Percentiles rank a stretch among this genome's conserved stretches.
Conservation (phyloP, 2,113 vertebrate genomes). For the Calyptommatus sinebrachiatus region DNA sequence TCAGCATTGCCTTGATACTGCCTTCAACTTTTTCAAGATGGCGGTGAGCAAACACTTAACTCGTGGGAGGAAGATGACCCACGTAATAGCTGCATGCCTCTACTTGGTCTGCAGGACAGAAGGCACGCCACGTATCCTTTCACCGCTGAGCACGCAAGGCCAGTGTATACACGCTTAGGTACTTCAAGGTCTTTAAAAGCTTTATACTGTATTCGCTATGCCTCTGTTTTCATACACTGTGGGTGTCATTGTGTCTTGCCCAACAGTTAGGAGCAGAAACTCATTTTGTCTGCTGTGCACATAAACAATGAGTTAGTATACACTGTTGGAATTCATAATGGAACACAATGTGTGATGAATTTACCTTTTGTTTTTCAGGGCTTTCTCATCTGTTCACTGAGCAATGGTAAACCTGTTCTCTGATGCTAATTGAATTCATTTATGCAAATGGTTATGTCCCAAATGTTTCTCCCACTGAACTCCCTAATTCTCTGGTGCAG, state of each 20-base stretch:
- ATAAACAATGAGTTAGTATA: neutral
- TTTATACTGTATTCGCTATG: neutral
- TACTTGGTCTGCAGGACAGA: conserved; percentile 96
- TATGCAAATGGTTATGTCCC: no score
- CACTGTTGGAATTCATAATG: conserved; percentile 12
- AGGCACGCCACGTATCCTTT: conserved; percentile 95
- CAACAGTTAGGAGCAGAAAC: neutral
- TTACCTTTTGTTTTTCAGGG: no score
- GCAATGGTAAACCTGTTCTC: no score
- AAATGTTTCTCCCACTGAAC: no score
- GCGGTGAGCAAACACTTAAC: conserved; percentile 89
- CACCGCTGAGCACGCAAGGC: neutral
- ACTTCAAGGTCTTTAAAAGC: neutral
- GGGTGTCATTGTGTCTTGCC: neutral
- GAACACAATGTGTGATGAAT: neutral
- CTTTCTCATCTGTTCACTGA: no score
- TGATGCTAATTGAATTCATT: no score
- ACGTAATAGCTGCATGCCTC: conserved; percentile 91
- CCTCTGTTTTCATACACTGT: neutral
- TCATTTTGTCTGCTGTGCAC: neutral
- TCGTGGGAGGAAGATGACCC: conserved; percentile 80
- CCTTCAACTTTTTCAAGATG: conserved; percentile 99
- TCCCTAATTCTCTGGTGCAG: neutral
- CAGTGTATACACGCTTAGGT: neutral
- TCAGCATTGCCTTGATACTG: conserved; percentile 92